Percentiles rank a stretch among this genome's conserved stretches.
These are phyloP conservation scores for Proctacanthus coquilletti DNA, from an alignment of 1,140 invertebrate species.

Conservation along the genomic window DNA sequence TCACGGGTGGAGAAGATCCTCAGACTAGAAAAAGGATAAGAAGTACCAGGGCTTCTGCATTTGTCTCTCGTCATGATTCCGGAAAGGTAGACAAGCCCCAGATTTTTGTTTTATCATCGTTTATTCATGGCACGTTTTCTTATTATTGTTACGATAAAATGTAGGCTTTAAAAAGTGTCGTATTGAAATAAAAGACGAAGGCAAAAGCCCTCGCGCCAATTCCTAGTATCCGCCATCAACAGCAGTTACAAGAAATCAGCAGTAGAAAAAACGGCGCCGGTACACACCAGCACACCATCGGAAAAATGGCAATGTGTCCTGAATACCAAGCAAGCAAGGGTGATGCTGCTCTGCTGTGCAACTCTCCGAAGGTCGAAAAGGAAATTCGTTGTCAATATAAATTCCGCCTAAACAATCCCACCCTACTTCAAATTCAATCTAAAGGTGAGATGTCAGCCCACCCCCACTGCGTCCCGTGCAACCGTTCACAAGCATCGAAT, in stretches of 20 bases:
- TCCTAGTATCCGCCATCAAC: neutral
- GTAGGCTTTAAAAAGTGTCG: conserved; percentile 1
- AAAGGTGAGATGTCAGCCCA: neutral
- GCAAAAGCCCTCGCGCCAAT: neutral
- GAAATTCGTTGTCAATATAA: conserved; percentile 1
- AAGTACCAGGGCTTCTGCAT: no score
- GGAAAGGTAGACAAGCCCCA: neutral
- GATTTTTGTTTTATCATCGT: neutral
- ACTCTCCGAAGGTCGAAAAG: neutral
- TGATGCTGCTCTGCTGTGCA: neutral
- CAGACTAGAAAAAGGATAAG: no score
- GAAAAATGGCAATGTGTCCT: neutral
- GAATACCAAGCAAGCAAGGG: neutral
- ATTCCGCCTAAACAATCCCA: neutral
- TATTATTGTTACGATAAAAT: conserved; percentile 1
- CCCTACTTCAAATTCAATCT: neutral
- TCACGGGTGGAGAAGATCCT: no score
- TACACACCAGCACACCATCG: neutral
- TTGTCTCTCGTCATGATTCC: neutral
- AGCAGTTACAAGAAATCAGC: neutral
- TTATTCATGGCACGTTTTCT: neutral
- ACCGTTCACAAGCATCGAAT: neutral
- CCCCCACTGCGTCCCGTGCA: neutral
- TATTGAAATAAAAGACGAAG: conserved; percentile 1
- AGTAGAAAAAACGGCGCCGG: neutral